phyloP scores from a whole-genome alignment of 2,113 vertebrate genomes.

The Xenotilapia leptura region DNA sequence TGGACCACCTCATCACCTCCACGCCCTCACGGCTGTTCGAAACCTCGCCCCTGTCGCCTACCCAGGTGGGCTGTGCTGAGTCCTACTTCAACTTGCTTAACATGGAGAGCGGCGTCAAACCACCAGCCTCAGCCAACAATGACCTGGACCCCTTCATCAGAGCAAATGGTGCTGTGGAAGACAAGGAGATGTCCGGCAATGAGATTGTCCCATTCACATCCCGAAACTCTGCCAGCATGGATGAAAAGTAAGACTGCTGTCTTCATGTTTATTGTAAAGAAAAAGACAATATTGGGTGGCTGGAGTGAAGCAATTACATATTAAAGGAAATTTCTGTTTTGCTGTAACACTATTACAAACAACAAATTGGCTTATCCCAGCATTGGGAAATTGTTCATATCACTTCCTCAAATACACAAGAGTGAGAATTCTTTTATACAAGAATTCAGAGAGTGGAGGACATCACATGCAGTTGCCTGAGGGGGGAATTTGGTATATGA shows the following conservation, averaged over 20 bases:
- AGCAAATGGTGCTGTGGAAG: conserved; percentile 32
- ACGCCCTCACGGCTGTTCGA: conserved; percentile 64
- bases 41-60: conserved; percentile 27
- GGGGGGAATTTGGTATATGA: not conserved
- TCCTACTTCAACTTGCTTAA: conserved; percentile 79
- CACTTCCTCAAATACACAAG: not conserved
- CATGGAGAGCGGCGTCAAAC: conserved; percentile 56
- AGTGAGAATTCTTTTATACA: not conserved
- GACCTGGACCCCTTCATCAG: conserved; percentile 19
- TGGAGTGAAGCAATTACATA: not conserved
- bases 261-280: not conserved
- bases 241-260: conserved; percentile 70
- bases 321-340: not conserved
- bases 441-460: not conserved
- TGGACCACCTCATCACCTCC: conserved; percentile 74
- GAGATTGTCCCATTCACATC: conserved; percentile 42
- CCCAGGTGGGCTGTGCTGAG: conserved; percentile 47
- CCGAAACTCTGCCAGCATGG: conserved; percentile 38
- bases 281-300: not conserved
- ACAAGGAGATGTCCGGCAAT: conserved; percentile 46
- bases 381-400: not conserved
- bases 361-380: not conserved
- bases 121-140: not conserved
- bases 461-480: not conserved
- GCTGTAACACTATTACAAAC: not conserved